Base-by-base conservation (phyloP, 1,140 invertebrate genomes). In the Nylanderia fulva region DNA sequence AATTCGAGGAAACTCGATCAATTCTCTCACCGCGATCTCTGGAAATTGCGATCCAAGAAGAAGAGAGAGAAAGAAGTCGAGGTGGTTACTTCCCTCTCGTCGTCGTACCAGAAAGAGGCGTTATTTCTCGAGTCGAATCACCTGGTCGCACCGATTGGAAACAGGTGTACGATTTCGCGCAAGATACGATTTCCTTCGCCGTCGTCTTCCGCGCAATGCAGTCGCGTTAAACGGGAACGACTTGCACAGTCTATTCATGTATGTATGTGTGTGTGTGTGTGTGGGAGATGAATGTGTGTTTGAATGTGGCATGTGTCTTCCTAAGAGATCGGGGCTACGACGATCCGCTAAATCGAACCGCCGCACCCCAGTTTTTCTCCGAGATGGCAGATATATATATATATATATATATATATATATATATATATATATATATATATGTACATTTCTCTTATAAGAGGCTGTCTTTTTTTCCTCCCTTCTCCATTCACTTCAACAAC, bases 101-200 rank as follows among this genome's bases (percentile, higher is more conserved):
- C n/a, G 52, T 18, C 21, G 36, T n/a, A 29, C 6, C 36, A 29
- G 56, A 76, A 76, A 76, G 74, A 63, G 56, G 9, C 39, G 56
- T 60, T 61, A 39, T 75, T 39, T 21, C 24, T 75, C 54, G 54
- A 75, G 21, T 75, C 56, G 24, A 72, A 72, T 72, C 52, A 72
- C 52, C 52, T 72, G 52, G 45, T 72, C 56, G 36, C 36, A 72
- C 52, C 52, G 33, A 72, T 21, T 21, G 29, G 52, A 52, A 72
- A 72, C 69, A 72, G 21, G 29, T 58, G 69, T 58, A 72, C 52
- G 33, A 27, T 54, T 33, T 56, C 52, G 69, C 29, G 52, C 29
- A 72, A 71, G 15, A 48, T 48, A 48, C 45, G 45, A 48, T 48
- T 48, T 48, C 15, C 45, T 48, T 48, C 11, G 18, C 45, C 45